Conservation (phyloP, 2,888 invertebrate genomes). For the Argyresthia goedartella region DNA sequence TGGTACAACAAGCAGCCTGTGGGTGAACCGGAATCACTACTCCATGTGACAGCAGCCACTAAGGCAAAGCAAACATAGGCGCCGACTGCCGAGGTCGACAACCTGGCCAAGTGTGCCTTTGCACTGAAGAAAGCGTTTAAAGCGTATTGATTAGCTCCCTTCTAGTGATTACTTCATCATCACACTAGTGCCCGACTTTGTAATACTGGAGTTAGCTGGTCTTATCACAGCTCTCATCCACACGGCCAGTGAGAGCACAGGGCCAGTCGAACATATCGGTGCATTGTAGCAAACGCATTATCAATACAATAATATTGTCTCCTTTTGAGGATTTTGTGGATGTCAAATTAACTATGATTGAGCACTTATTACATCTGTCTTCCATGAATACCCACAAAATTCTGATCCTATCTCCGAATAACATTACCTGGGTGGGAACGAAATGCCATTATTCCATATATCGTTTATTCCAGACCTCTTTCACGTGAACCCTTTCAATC, state of each 20-base stretch:
- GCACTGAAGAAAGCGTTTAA: conserved; percentile 9
- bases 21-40: conserved; percentile 50
- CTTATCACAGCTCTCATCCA: too few species aligned
- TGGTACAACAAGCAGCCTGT: conserved; percentile 17
- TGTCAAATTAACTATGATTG: neutral
- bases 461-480: conserved; percentile 13
- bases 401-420: conserved; percentile 19
- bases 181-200: conserved; percentile 9
- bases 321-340: neutral
- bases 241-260: too few species aligned
- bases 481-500: conserved; percentile 49
- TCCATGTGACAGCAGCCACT: conserved; percentile 4
- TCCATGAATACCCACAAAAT: neutral
- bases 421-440: conserved; percentile 22
- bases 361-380: neutral
- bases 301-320: neutral
- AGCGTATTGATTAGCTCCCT: conserved; percentile 39
- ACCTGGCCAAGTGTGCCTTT: conserved; percentile 29
- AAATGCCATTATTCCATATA: conserved; percentile 31
- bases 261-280: too few species aligned
- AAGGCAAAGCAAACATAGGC: conserved; percentile 30
- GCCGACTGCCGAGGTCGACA: conserved; percentile 43
- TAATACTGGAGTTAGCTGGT: too few species aligned
- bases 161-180: conserved; percentile 38
- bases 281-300: neutral